Base-by-base conservation (phyloP, 2,888 invertebrate species). In the Chromoteleia sp. region DNA sequence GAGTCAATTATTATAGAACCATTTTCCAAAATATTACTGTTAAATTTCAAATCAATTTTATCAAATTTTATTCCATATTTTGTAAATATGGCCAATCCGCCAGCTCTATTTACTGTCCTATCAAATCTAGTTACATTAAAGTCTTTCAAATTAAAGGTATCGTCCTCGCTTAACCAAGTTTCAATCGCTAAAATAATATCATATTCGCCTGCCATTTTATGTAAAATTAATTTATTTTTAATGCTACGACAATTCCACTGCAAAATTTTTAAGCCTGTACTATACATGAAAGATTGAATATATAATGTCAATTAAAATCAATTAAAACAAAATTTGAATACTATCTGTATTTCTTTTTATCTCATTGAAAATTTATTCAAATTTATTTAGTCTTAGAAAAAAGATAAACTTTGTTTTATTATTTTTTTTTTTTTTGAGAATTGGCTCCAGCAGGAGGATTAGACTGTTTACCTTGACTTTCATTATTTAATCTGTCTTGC, bases 211-310 rank as follows among this genome's bases (percentile, higher is more conserved):
- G 43, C 19, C 0, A 50, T 25, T 8, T 0, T n/a, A 0, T 75
- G 43, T 48, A 68, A 54, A 14, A 61, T 68, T 19, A 54, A 7
- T 68, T 68, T 68, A 45, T 76, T 76, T 61, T 58, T 61, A 5
- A 68, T 36, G 4, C 59, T 59, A 7, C 59, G n/a, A 21, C 68
- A 59, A 33, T 68, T 68, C 48, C 56, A 75, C 41, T 67, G 45
- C 19, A 75, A 43, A 33, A 63, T 33, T 52, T 54, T 74, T 36
- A 36, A 36, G n/a, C n/a, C n/a, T n/a, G n/a, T n/a, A n/a, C n/a
- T n/a, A n/a, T n/a, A n/a, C n/a, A n/a, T n/a, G n/a, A n/a, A n/a
- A n/a, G n/a, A n/a, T n/a, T n/a, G n/a, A n/a, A n/a, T n/a, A n/a
- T n/a, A n/a, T n/a, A n/a, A n/a, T n/a, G n/a, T n/a, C n/a, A n/a